A percentile compares a stretch with the other conserved stretches of the same genome.
Conservation (phyloP, 2,888 invertebrate species). For the Metallyticus violacea region DNA sequence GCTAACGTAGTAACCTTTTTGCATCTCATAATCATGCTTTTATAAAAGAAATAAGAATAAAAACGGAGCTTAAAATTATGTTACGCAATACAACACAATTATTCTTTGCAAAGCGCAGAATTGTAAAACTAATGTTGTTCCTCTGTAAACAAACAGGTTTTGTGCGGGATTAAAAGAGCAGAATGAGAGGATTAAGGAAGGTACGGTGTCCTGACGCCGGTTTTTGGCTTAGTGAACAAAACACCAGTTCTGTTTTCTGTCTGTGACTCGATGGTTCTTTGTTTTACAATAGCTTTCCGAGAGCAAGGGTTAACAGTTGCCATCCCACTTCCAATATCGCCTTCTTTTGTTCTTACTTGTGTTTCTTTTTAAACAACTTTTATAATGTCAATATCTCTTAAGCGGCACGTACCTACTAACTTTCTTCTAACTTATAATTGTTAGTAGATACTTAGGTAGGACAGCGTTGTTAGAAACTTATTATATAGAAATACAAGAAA, state of each 20-base stretch:
- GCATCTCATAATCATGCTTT: background rate
- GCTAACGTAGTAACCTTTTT: too few relatives aligned
- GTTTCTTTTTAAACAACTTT: background rate
- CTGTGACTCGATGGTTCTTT: background rate
- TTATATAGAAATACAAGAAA: too few relatives aligned
- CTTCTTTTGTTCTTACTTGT: background rate
- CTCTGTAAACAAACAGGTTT: background rate
- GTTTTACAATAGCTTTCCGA: background rate
- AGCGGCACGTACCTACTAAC: too few relatives aligned
- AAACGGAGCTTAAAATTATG: background rate
- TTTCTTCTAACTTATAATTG: too few relatives aligned
- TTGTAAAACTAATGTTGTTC: background rate
- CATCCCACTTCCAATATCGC: background rate
- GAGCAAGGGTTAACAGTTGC: background rate
- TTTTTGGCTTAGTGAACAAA: background rate
- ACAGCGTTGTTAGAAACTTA: too few relatives aligned
- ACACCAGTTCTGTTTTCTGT: background rate
- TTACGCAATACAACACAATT: background rate
- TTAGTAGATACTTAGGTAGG: too few relatives aligned
- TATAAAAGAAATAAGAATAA: background rate
- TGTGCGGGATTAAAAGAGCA: background rate
- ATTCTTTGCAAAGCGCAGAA: background rate
- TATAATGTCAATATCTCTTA: too few relatives aligned
- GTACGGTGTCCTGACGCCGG: background rate
- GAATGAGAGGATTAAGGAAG: background rate